A percentile compares a stretch with the other conserved stretches of the same genome.
These are phyloP conservation scores for Caenorhabditis angaria DNA, from an alignment of 2,888 invertebrate genomes.

Conservation along the genomic window DNA sequence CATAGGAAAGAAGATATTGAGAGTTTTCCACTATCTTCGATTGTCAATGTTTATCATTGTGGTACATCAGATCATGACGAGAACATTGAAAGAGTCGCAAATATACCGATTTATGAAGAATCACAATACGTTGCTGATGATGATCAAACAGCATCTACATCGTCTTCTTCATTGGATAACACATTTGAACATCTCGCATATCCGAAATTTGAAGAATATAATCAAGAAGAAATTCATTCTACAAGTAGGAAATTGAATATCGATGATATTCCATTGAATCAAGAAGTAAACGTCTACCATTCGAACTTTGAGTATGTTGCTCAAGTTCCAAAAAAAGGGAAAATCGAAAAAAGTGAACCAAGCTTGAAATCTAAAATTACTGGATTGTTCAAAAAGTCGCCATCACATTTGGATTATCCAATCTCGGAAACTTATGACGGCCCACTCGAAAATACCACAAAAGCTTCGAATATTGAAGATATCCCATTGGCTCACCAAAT, in stretches of 20 bases:
- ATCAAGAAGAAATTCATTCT: constrained; percentile 28
- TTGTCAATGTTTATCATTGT: constrained; percentile 37
- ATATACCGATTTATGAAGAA: constrained; percentile 27
- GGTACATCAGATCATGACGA: constrained; percentile 22
- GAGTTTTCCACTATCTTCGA: constrained; percentile 22
- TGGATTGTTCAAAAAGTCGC: too few species aligned
- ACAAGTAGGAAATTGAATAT: background rate
- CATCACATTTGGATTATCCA: too few species aligned
- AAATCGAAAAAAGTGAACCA: too few species aligned
- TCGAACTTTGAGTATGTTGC: constrained; percentile 10
- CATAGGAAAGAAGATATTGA: constrained; percentile 16
- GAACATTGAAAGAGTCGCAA: constrained; percentile 17
- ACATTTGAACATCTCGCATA: constrained; percentile 44
- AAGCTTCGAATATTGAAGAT: too few species aligned
- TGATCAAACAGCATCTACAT: constrained; percentile 34
- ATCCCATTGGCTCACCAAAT: too few species aligned
- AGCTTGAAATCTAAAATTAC: too few species aligned
- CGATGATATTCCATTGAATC: constrained; percentile 11
- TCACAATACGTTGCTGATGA: constrained; percentile 42
- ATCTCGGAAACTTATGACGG: too few species aligned
- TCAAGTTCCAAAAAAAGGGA: too few species aligned
- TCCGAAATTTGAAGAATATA: constrained; percentile 31
- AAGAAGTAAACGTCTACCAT: too few species aligned
- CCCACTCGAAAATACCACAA: too few species aligned
- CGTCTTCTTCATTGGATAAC: constrained; percentile 27